Evolutionary conservation across 23 tunicate genomes (phyloP).

Genomic region (Trididemnum miniatum): DNA sequence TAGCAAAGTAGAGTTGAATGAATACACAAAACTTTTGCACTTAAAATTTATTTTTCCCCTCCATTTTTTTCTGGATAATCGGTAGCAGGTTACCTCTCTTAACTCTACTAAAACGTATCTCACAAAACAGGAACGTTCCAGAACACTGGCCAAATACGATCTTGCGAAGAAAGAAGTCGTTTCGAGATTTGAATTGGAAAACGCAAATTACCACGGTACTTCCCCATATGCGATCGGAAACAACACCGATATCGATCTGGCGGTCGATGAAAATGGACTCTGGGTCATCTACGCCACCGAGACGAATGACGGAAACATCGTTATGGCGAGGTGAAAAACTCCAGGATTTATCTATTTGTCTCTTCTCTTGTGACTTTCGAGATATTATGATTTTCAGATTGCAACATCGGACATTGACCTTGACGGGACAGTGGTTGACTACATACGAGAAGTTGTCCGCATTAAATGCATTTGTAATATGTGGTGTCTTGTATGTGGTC

Average conservation of each 20-base stretch:
- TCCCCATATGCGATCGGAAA: conserved; percentile 74
- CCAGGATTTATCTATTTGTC: not conserved
- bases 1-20: too few species aligned
- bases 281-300: conserved; percentile 99
- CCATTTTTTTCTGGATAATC: too few species aligned
- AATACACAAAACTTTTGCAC: too few species aligned
- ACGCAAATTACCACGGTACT: conserved; percentile 93
- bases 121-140: not conserved
- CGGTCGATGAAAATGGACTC: conserved; percentile 93
- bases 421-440: conserved; percentile 71
- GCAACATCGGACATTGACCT: conserved; percentile 44
- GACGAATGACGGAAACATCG: conserved; percentile 88
- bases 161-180: not conserved
- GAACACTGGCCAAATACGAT: not conserved
- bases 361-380: not conserved
- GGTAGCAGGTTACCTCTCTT: too few species aligned
- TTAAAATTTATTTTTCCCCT: too few species aligned
- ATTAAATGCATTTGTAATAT: conserved; percentile 84
- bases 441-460: conserved; percentile 80
- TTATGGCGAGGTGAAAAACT: conserved; percentile 65
- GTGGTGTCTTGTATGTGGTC: conserved; percentile 90
- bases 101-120: too few species aligned
- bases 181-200: conserved; percentile 18
- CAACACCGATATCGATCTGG: conserved; percentile 88
- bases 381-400: conserved; percentile 64